Evolutionary conservation across 2,113 vertebrate genomes (phyloP), one percentile per base, ranked within the genome.

Genomic region (Brevimyrus niger): DNA sequence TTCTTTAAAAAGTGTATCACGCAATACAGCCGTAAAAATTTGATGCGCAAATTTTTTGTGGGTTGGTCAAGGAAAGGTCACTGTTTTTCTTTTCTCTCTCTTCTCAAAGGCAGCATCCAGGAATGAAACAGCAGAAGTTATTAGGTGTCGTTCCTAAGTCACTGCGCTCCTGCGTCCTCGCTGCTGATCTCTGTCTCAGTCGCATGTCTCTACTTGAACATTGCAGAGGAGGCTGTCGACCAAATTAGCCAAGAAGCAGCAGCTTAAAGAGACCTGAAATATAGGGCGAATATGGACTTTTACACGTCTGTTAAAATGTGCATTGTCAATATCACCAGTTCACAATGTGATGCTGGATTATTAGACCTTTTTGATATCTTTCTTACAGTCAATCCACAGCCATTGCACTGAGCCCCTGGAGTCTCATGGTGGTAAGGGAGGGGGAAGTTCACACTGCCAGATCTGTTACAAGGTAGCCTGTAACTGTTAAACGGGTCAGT

Each of bases 91-190:
- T 80, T 88, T 87, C 86, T 87, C 65, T 91, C 93, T 73, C 51
- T 89, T 69, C 89, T 83, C 88, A 90, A 90, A 88, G 88, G 90
- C 87, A 65, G 76, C 85, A 92, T 92, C 92, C 94, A 93, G 93
- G 89, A 92, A 94, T 93, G 94, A 93, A 92, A 91, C 87, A 87
- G 92, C 94, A 93, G 94, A 95, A 95, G 93, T 95, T 93, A 95
- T 94, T 95, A 93, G 91, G 47, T 93, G 93, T 95, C 93, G 94
- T 95, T 95, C 94, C 94, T 95, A 95, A 95, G 95, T 95, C 95
- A 94, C 93, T 85, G 89, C 91, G 91, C 92, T 93, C 94, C 93
- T 58, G 38, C 27, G 31, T 93, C 92, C 35, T 91, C 42, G 15
- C 23, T 55, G 47, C 85, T 86, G 85, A 55, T 53, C 21, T 27